Percentiles rank a stretch among this genome's conserved stretches.
These are phyloP conservation scores for Blastomussa wellsi DNA, from an alignment of 92 coral and sea anemone genomes.

Conservation along the genomic window DNA sequence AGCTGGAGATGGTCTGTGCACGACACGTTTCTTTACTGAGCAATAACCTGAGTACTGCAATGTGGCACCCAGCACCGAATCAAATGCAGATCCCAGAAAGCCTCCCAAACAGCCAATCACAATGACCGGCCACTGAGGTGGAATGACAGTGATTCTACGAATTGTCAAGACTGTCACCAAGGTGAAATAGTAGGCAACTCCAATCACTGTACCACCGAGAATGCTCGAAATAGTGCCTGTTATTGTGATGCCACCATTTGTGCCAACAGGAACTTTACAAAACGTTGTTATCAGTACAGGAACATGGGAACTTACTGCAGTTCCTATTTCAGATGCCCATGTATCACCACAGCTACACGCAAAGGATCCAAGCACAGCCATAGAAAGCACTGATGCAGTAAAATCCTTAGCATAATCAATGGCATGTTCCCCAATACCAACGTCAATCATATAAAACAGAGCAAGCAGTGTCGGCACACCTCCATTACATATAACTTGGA, in stretches of 20 bases:
- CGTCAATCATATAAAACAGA: conserved; percentile 75
- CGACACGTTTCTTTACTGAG: conserved; percentile 73
- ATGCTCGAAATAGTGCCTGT: conserved; percentile 83
- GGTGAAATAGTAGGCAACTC: conserved; percentile 73
- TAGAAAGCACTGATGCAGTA: conserved; percentile 85
- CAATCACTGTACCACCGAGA: conserved; percentile 83
- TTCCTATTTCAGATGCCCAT: conserved; percentile 98
- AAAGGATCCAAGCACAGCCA: conserved; percentile 85
- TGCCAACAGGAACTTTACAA: conserved; percentile 89
- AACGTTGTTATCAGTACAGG: conserved; percentile 91
- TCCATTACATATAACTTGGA: conserved; percentile 97
- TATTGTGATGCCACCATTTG: conserved; percentile 96
- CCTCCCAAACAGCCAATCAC: conserved; percentile 90
- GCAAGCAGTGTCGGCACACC: conserved; percentile 87
- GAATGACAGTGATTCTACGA: conserved; percentile 47
- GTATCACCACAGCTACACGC: conserved; percentile 99
- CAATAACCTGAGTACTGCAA: conserved; percentile 96
- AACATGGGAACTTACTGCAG: conserved; percentile 66
- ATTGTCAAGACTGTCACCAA: conserved; percentile 59
- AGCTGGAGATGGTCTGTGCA: conserved; percentile 76
- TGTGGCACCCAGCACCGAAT: conserved; percentile 95
- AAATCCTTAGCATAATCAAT: conserved; percentile 93
- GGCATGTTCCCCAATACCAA: conserved; percentile 90
- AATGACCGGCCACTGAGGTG: conserved; percentile 96
- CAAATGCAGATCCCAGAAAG: conserved; percentile 82